Conservation (phyloP, 2,113 vertebrate species). For the Pedionomus torquatus region DNA sequence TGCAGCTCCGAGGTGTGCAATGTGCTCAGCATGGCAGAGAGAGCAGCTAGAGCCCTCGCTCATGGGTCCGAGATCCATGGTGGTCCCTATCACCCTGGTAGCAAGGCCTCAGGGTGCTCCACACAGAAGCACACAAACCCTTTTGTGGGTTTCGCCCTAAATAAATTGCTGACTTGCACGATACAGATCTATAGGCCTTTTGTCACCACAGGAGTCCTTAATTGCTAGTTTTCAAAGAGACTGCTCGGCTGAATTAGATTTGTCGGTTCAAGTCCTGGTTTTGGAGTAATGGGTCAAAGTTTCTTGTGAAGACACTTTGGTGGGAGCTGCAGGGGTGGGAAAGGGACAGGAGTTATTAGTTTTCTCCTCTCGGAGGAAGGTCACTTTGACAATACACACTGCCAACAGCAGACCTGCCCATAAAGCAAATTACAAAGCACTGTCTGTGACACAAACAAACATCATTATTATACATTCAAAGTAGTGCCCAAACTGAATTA, state of each 20-base stretch:
- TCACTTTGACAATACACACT: neutral
- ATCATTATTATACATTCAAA: slow-evolving; percentile 30
- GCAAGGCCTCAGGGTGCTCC: neutral
- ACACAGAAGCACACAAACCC: neutral
- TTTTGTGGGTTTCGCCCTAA: neutral
- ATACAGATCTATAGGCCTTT: neutral
- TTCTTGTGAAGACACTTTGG: neutral
- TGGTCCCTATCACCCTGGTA: neutral
- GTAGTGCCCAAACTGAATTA: slow-evolving; percentile 15
- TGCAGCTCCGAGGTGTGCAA: fast-evolving
- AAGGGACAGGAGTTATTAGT: neutral
- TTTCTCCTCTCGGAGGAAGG: slow-evolving; percentile 14
- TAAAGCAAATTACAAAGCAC: slow-evolving; percentile 34
- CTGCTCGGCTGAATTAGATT: neutral
- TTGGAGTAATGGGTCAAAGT: neutral
- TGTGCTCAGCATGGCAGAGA: fast-evolving
- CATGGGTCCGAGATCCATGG: fast-evolving
- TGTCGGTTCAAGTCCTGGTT: neutral
- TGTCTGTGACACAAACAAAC: neutral
- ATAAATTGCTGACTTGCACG: neutral
- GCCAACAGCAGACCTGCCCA: slow-evolving; percentile 18
- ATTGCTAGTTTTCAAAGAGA: neutral
- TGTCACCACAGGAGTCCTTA: slow-evolving; percentile 7
- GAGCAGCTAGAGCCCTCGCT: neutral
- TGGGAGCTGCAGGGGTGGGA: neutral